These are phyloP conservation scores for Clarias fuscus DNA, from an alignment of 2,797 vertebrate genomes.

Conservation along the genomic window DNA sequence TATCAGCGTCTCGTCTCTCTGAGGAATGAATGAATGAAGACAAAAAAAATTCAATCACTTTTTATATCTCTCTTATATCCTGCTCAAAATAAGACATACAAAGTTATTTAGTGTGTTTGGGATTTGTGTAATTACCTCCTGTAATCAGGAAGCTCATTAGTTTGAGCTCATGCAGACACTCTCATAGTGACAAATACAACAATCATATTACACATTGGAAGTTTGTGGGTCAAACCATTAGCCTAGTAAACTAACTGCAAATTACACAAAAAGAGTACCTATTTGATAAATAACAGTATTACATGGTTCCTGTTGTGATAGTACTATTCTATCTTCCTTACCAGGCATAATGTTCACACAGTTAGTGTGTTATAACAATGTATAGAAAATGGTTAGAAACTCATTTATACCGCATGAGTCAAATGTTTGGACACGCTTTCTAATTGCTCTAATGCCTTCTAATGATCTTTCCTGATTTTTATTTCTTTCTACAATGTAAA, in stretches of 20 bases:
- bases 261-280: neutral
- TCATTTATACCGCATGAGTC: neutral
- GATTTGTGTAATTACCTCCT: slow-evolving; percentile 8
- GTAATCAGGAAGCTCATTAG: slow-evolving; percentile 21
- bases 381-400: neutral
- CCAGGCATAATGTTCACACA: neutral
- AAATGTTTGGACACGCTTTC: no score
- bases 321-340: neutral
- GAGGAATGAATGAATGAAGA: neutral
- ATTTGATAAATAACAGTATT: neutral
- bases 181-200: neutral
- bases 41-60: neutral
- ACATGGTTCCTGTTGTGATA: neutral
- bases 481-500: no score
- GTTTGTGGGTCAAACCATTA: neutral
- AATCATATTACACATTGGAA: neutral
- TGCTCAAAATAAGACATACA: neutral
- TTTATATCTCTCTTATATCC: neutral
- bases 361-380: neutral
- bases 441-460: no score
- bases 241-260: neutral
- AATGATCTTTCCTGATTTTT: no score
- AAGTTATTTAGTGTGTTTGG: neutral
- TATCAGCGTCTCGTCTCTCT: neutral
- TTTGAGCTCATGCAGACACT: neutral